Evolutionary conservation across 2,888 invertebrate species (phyloP), one percentile per base, ranked within the genome.

Genomic region (Lepidochrysops patricia): DNA sequence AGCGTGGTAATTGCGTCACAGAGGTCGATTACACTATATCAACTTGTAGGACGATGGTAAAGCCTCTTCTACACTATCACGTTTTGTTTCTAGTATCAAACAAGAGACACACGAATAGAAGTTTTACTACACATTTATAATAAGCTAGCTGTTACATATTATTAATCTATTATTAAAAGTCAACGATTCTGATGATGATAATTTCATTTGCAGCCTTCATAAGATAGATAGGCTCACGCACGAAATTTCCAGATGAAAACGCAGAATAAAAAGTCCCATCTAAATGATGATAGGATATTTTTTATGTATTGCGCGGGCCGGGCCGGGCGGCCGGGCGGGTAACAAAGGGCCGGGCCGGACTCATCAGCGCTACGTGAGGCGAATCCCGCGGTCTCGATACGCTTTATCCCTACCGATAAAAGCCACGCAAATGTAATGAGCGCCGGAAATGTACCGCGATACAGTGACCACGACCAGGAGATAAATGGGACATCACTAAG

Each of bases 371-470:
- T 43, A 54, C 54, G 54, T 54, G 54, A 54, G 32, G 15, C 19
- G 54, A 54, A 54, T 54, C 32, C 54, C 29, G 12, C 29, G 29
- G 29, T 29, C 32, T 43, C 43, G 43, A 54, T 19, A 54, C 54
- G 29, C 32, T 32, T 54, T 12, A 32, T 29, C 29, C 19, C 29
- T 29, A 29, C 35, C 58, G 35, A 52, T 52, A 52, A 35, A 34
- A 25, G 50, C 58, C 58, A 50, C 32, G 50, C 50, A 59, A 59
- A 59, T 59, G 59, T 35, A 59, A 59, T 52, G 52, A 49, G 52
- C 34, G 52, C 35, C 34, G 25, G 32, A 13, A 54, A 54, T 23
- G 15, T 32, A 32, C 37, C 32, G 19, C 54, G 19, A 1, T 29
- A 29, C 9, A 15, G 32, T 29, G 4, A 2, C 32, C 32, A 52